Evolutionary conservation across 2,113 vertebrate species (phyloP).

Genomic region (Thalassarche chlororhynchos): DNA sequence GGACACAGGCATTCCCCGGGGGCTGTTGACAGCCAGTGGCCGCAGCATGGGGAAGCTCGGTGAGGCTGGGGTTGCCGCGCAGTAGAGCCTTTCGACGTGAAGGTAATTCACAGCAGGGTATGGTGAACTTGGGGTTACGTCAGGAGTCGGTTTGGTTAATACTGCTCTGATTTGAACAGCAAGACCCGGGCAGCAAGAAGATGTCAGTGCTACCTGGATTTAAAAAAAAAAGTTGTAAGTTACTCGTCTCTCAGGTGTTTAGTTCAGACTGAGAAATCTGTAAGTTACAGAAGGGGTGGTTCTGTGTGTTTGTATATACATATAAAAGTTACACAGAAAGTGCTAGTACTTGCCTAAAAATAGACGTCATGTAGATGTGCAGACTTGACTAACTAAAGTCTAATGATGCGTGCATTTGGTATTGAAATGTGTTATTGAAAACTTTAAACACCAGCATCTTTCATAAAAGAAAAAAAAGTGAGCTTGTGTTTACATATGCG

Average conservation of each 20-base stretch:
- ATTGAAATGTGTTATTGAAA: background rate
- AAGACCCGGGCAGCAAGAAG: rapidly evolving
- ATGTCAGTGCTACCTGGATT: background rate
- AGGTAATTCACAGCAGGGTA: background rate
- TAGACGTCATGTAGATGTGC: background rate
- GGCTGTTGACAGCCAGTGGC: background rate
- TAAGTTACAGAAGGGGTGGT: background rate
- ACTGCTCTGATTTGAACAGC: background rate
- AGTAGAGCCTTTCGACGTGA: background rate
- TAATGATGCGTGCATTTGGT: background rate
- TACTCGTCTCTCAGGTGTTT: background rate
- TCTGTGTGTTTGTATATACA: background rate
- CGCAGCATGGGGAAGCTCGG: background rate
- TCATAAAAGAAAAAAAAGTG: background rate
- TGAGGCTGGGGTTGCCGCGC: background rate
- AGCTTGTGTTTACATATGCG: background rate
- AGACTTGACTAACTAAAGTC: background rate
- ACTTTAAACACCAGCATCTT: background rate
- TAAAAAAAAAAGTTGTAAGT: background rate
- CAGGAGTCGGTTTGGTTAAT: background rate
- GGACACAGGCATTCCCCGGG: background rate
- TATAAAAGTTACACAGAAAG: background rate
- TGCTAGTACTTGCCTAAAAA: background rate
- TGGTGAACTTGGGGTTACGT: background rate
- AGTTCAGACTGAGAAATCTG: background rate